Evolutionary conservation across 2,888 invertebrate species (phyloP), one percentile per base, ranked within the genome.

Genomic region (Oeneis ivallda): DNA sequence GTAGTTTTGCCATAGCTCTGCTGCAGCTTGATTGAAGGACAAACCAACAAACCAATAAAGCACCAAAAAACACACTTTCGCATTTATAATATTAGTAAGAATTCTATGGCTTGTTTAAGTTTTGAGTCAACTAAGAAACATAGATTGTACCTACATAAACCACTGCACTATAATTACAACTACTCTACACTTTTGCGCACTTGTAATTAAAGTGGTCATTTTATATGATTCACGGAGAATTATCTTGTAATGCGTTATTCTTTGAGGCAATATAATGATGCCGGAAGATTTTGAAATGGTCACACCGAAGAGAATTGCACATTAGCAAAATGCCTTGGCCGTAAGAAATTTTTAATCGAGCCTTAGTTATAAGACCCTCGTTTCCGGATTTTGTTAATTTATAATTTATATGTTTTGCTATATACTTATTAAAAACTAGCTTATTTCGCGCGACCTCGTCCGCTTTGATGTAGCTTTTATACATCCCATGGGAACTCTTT

Each of bases 191-290:
- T 32, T n/a, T 17, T 17, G n/a, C 50, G n/a, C 15, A 11, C 50
- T 57, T 57, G 50, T 64, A 49, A 64, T 64, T 62, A 50, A 57
- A 57, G 50, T 47, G 32, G 49, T 49, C 57, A 57, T 57, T 64
- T 64, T 32, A 37, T 57, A 64, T 64, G 63, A 57, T 50, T 64
- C 63, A 64, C 15, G 41, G 50, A 56, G 41, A 64, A 57, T 64
- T 57, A 57, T 58, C 50, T 58, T 26, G 49, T 50, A 49, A 54
- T 39, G 49, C 49, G 49, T 50, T 57, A 56, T 56, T 39, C 63
- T 63, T 49, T 39, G 63, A 47, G 15, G 32, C 17, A 45, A 45
- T 19, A 17, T 56, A 63, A 64, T 64, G 50, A 64, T 64, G 2
- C 39, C 56, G 63, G 63, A 64, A 64, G 59, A 57, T 41, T 50